Percentiles rank a stretch among this genome's conserved stretches.
These are phyloP conservation scores for Acronicta leporina DNA, from an alignment of 2,888 invertebrate species.

Conservation along the genomic window DNA sequence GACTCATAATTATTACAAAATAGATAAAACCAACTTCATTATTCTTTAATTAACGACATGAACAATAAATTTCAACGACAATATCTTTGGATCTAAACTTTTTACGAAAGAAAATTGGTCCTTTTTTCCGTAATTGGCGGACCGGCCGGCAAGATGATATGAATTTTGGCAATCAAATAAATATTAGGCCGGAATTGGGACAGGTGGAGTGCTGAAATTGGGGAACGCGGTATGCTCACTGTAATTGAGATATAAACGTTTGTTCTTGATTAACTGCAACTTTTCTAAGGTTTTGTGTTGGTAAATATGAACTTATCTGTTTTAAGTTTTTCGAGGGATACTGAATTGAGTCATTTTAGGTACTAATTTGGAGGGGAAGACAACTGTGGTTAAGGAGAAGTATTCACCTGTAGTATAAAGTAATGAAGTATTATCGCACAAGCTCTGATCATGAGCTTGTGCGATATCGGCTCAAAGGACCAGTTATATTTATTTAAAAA, in stretches of 20 bases:
- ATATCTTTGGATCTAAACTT: constrained; percentile 52
- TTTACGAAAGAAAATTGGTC: constrained; percentile 34
- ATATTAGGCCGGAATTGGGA: constrained; percentile 79
- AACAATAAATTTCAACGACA: constrained; percentile 61
- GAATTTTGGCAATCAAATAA: constrained; percentile 87
- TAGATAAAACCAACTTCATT: constrained; percentile 43
- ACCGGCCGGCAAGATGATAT: constrained; percentile 47
- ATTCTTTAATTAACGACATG: constrained; percentile 57
- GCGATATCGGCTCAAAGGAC: background rate
- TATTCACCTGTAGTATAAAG: too few relatives aligned
- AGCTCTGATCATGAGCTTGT: background rate
- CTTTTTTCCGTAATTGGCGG: constrained; percentile 61
- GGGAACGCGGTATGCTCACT: constrained; percentile 63
- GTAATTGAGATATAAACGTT: constrained; percentile 59
- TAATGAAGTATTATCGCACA: background rate
- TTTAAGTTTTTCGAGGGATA: background rate
- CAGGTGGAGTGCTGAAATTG: constrained; percentile 76
- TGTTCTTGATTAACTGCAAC: constrained; percentile 51
- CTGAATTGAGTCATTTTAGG: constrained; percentile 18
- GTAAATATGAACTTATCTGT: constrained; percentile 25
- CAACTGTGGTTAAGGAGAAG: too few relatives aligned
- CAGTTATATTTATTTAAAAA: background rate
- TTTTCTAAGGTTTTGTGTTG: constrained; percentile 19
- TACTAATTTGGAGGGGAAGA: background rate
- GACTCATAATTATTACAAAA: constrained; percentile 42